phyloP scores from a whole-genome alignment of 2,888 invertebrate species.

The Nowickia ferox region DNA sequence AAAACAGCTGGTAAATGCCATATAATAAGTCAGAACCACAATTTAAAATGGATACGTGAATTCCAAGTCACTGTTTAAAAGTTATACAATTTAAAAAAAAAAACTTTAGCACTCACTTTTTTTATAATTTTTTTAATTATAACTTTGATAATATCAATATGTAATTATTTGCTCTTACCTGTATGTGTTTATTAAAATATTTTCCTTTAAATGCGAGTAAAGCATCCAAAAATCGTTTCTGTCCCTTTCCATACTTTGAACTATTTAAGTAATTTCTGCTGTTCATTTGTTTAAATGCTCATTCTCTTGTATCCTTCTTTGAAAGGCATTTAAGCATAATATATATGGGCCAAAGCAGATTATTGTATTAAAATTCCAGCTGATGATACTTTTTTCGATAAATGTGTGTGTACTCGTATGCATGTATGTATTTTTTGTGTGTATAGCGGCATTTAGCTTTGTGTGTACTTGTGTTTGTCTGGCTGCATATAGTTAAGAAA shows the following conservation, averaged over 20 bases:
- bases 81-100: no score
- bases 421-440: not conserved
- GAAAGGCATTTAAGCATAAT: constrained; percentile 39
- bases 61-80: no score
- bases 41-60: no score
- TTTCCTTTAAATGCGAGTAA: no score
- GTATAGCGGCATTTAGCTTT: not conserved
- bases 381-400: constrained; percentile 52
- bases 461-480: not conserved
- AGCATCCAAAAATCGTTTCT: not conserved
- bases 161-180: not conserved
- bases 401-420: not conserved
- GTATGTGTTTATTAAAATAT: not conserved
- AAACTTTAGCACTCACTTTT: no score
- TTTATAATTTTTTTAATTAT: no score
- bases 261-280: constrained; percentile 45
- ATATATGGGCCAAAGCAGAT: constrained; percentile 56
- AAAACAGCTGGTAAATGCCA: no score
- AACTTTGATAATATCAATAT: no score
- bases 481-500: constrained; percentile 1
- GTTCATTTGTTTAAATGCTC: constrained; percentile 12
- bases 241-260: constrained; percentile 3
- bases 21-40: no score
- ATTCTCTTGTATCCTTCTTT: not conserved
- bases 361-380: constrained; percentile 70